Conservation (phyloP, 2,113 vertebrate genomes). For the Azemiops feae region DNA sequence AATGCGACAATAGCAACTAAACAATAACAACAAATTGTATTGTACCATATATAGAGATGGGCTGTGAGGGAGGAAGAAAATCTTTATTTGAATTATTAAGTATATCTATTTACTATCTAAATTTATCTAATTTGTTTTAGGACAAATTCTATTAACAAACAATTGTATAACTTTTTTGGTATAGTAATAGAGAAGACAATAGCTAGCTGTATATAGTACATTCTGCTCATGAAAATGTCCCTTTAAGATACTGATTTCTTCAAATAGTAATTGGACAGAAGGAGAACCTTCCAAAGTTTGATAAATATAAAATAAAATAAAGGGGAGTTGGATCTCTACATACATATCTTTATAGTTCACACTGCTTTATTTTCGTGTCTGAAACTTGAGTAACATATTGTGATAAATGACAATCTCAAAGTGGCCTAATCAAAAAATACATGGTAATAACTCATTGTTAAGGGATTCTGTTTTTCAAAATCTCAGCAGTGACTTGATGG, state of each 20-base stretch:
- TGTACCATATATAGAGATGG: neutral
- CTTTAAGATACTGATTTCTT: neutral
- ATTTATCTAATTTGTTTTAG: neutral
- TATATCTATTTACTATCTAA: neutral
- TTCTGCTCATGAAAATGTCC: neutral
- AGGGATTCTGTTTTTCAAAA: neutral
- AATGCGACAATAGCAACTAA: neutral
- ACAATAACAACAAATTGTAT: neutral
- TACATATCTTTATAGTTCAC: neutral
- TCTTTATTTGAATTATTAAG: neutral
- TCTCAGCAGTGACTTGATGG: conserved; percentile 21
- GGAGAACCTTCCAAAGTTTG: neutral
- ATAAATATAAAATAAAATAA: neutral
- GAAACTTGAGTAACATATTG: neutral
- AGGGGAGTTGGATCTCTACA: neutral
- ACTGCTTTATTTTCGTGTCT: neutral
- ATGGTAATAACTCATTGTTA: neutral
- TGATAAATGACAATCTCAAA: neutral
- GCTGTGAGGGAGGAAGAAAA: neutral
- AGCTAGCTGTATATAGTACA: neutral
- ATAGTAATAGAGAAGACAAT: neutral
- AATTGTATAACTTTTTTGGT: neutral
- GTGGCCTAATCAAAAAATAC: conserved; percentile 12
- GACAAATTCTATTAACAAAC: neutral
- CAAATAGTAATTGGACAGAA: neutral